Evolutionary conservation across 2,888 invertebrate genomes (phyloP).

Genomic region (Agrilus mali): DNA sequence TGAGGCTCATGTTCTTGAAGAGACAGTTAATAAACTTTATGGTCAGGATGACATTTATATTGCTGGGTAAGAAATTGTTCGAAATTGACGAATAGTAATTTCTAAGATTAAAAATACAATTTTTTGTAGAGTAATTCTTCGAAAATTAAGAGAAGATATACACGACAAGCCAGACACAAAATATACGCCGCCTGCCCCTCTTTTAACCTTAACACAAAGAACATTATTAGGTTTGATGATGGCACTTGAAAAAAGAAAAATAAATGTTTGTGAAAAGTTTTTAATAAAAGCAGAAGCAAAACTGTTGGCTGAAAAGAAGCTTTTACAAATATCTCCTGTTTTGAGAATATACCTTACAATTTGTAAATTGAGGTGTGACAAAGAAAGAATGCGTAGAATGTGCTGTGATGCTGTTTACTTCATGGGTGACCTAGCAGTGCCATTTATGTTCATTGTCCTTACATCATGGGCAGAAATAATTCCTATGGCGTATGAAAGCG

Average conservation of each 20-base stretch:
- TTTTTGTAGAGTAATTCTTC: conserved; percentile 20
- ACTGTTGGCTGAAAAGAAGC: conserved; percentile 11
- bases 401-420: conserved; percentile 36
- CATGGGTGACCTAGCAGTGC: conserved; percentile 27
- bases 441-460: conserved; percentile 13
- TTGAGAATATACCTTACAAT: conserved; percentile 22
- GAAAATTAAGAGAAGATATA: conserved; percentile 17
- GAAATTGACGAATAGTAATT: no score
- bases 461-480: no score
- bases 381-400: conserved; percentile 32
- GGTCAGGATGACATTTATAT: no score
- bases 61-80: no score
- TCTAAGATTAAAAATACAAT: background rate
- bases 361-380: conserved; percentile 25
- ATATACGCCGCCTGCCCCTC: conserved; percentile 34
- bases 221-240: conserved; percentile 30
- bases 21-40: no score
- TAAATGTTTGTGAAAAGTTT: conserved; percentile 18
- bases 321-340: conserved; percentile 15
- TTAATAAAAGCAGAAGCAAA: conserved; percentile 17
- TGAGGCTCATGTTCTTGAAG: no score
- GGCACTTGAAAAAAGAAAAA: conserved; percentile 23
- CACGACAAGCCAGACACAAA: conserved; percentile 25
- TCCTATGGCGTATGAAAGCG: no score
- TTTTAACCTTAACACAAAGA: conserved; percentile 33